Evolutionary conservation across 2,113 vertebrate genomes (phyloP), one percentile per base, ranked within the genome.

Genomic region (Aphyosemion australe): DNA sequence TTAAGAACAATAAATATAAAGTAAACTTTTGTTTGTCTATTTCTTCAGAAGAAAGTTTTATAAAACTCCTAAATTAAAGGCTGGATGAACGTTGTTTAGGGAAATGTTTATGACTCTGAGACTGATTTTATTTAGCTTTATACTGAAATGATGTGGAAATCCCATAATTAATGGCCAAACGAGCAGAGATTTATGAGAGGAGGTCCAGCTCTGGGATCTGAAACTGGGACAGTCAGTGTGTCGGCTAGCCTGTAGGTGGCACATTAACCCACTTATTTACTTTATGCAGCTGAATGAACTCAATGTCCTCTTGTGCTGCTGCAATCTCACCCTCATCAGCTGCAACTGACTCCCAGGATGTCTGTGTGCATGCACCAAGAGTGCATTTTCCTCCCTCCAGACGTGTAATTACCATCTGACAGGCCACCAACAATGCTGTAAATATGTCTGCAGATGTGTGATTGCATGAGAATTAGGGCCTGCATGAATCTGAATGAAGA

Each of bases 211-310:
- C 52, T 51, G 20, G 14, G 12, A 39, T 26, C 14, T 45, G 46
- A 52, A 71, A 47, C 15, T 53, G 48, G 63, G 76, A 7, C 76
- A 61, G 58, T 72, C 76, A 61, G 58, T 72, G 69, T 46, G 78
- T 49, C 71, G 47, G 50, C 20, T 10, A 8, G 66, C 87, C 89
- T 89, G 80, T 85, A 90, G 91, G 73, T 89, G 91, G 89, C 88
- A 82, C 76, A 78, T 78, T 85, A 87, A 84, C 77, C 85, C 80
- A 86, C 54, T 65, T 74, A 5, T 84, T 72, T 18, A 12, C 42
- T 46, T 2, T 7, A 5, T 10, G 6, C 1, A 13, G 16, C 53
- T 39, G 0, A 18, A 37, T 54, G 16, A n/a, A 69, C 59, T 67
- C 47, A 37, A 26, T 61, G 63, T 68, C 34, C 13, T 43, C 3